phyloP scores from a whole-genome alignment of 2,113 vertebrate genomes.

The Tringa solitaria region DNA sequence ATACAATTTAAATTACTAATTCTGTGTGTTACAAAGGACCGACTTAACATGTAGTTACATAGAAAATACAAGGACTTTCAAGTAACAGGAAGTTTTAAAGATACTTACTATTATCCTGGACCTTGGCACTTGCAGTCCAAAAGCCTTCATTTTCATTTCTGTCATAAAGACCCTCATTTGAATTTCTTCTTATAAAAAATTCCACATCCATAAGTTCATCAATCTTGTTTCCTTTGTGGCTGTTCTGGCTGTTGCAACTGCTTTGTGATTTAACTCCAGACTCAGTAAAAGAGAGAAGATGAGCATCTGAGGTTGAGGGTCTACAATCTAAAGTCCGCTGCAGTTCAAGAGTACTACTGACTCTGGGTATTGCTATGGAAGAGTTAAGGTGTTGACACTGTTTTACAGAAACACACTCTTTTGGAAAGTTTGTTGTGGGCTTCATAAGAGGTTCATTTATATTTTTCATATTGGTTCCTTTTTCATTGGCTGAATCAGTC shows the following conservation, averaged over 20 bases:
- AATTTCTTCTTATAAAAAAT: slow-evolving; percentile 44
- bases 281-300: slow-evolving; percentile 17
- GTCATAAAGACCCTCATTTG: slow-evolving; percentile 49
- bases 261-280: slow-evolving; percentile 45
- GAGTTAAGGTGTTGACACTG: slow-evolving; percentile 24
- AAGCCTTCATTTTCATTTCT: slow-evolving; percentile 64
- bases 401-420: slow-evolving; percentile 43
- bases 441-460: slow-evolving; percentile 34
- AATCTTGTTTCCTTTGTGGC: slow-evolving; percentile 41
- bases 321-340: slow-evolving; percentile 68
- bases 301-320: slow-evolving; percentile 66
- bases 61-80: neutral
- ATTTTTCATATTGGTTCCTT: slow-evolving; percentile 47
- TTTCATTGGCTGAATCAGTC: neutral
- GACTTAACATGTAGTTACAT: neutral
- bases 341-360: slow-evolving; percentile 26
- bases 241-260: neutral
- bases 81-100: neutral
- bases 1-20: neutral
- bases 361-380: slow-evolving; percentile 34
- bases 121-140: slow-evolving; percentile 67
- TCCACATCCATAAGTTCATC: slow-evolving; percentile 52
- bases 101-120: slow-evolving; percentile 72
- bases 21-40: neutral
- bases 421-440: slow-evolving; percentile 39